Evolutionary conservation across 2,888 invertebrate species (phyloP), one percentile per base, ranked within the genome.

Genomic region (Thecophora atra): DNA sequence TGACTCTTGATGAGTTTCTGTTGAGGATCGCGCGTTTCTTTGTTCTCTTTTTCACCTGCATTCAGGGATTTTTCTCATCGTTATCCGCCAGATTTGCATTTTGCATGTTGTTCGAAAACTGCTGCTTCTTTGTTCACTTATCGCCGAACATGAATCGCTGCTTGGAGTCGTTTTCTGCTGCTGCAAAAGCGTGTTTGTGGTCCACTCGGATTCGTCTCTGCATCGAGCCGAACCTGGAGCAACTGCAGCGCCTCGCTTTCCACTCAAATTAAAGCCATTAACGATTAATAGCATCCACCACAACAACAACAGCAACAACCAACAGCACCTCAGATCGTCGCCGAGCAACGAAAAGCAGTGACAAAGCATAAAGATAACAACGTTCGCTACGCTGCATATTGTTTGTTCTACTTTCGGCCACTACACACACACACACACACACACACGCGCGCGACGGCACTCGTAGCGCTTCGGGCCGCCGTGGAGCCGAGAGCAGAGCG

Each of bases 381-480:
- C 60, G 51, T n/a, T n/a, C 54, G 54, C 54, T 19, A 24, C 54
- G 21, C 37, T 67, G 19, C 69, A 69, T 62, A 52, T 70, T 70
- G 70, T 70, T 70, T 70, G 70, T 70, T 70, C 70, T 70, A 70
- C 70, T 70, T 70, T 70, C 21, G 70, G 52, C 62, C 62, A 30
- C 19, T 19, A 42, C 5, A 21, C 15, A 44, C 28, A 37, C 11
- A 37, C 37, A 37, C 11, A 11, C 37, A 8, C 37, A 11, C 37
- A 8, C 7, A 11, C 37, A 37, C 7, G 7, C 37, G 37, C 11
- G 11, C 37, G 5, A 8, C 37, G 1, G 1, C 37, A 37, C 37
- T 37, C 8, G 28, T 28, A 6, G 19, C 42, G 6, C 19, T 19
- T 7, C 44, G 44, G 58, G 21, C 13, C 21, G 54, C 56, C 42